Percentiles rank a stretch among this genome's conserved stretches.
These are phyloP conservation scores for Tetrapedia diversipes DNA, from an alignment of 2,888 invertebrate genomes.

Conservation along the genomic window DNA sequence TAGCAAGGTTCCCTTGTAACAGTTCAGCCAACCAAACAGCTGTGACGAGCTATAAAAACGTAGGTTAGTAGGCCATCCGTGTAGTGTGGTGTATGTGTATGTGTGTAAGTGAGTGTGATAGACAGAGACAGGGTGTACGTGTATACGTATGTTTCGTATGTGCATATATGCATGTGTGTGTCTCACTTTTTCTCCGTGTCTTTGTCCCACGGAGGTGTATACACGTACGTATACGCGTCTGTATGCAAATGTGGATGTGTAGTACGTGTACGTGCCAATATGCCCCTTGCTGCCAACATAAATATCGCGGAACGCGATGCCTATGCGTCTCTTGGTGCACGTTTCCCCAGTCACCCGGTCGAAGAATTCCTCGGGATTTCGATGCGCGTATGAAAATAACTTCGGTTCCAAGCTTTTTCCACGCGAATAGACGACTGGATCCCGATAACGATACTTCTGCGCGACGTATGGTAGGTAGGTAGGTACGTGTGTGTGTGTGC, in stretches of 20 bases:
- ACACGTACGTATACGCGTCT: slow-evolving; percentile 18
- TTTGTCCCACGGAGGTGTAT: neutral
- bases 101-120: slow-evolving; percentile 17
- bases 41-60: slow-evolving; percentile 82
- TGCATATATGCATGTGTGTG: slow-evolving; percentile 17
- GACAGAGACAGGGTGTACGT: slow-evolving; percentile 17
- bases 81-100: slow-evolving; percentile 67
- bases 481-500: too few species aligned
- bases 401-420: neutral
- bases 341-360: slow-evolving; percentile 33
- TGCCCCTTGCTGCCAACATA: slow-evolving; percentile 65
- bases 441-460: neutral
- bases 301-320: slow-evolving; percentile 53
- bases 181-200: slow-evolving; percentile 1
- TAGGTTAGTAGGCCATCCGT: slow-evolving; percentile 80
- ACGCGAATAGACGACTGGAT: neutral
- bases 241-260: slow-evolving; percentile 48
- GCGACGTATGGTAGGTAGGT: too few species aligned
- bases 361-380: slow-evolving; percentile 42
- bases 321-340: slow-evolving; percentile 52
- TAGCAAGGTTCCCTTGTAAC: slow-evolving; percentile 83
- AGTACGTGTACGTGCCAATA: slow-evolving; percentile 53
- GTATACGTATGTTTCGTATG: neutral
- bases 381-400: slow-evolving; percentile 5
- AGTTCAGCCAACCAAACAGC: slow-evolving; percentile 83